phyloP scores from a whole-genome alignment of 2,113 vertebrate genomes.

The Solenodon paradoxus region DNA sequence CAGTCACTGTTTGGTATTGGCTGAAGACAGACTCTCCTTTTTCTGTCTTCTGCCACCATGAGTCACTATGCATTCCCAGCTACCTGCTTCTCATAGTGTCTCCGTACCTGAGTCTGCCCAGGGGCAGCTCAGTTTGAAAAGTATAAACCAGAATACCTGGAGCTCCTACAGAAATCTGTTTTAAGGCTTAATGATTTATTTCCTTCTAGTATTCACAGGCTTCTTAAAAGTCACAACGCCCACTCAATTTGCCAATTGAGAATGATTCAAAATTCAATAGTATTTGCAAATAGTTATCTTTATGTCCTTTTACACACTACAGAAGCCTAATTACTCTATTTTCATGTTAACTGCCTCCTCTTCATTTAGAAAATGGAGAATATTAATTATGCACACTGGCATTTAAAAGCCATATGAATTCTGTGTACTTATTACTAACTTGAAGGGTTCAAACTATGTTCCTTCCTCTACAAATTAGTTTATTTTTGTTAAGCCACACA shows the following conservation, averaged over 20 bases:
- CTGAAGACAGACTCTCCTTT: conserved; percentile 20
- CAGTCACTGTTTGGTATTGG: neutral
- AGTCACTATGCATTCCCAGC: conserved; percentile 15
- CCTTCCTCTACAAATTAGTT: conserved; percentile 8
- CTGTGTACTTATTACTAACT: conserved; percentile 33
- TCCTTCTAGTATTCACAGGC: conserved; percentile 25
- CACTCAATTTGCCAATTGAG: conserved; percentile 50
- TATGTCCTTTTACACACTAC: conserved; percentile 45
- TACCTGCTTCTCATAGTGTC: neutral
- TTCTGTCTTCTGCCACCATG: neutral
- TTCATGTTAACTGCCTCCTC: conserved; percentile 49
- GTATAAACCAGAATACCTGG: conserved; percentile 4
- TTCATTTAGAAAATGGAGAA: conserved; percentile 47
- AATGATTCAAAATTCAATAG: conserved; percentile 55
- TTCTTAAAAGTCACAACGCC: conserved; percentile 35
- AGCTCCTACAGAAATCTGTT: conserved; percentile 33
- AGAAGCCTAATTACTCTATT: conserved; percentile 48
- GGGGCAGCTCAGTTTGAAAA: conserved; percentile 8
- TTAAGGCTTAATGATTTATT: conserved; percentile 47
- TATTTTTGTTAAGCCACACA: conserved; percentile 12
- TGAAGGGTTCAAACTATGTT: neutral
- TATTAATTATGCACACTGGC: conserved; percentile 59
- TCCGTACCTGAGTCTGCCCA: neutral
- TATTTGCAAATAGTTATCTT: conserved; percentile 60
- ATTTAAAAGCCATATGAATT: conserved; percentile 60